Percentiles rank a stretch among this genome's conserved stretches.
These are phyloP conservation scores for Bombus vancouverensis DNA, from an alignment of 1,140 invertebrate genomes.

Conservation along the genomic window DNA sequence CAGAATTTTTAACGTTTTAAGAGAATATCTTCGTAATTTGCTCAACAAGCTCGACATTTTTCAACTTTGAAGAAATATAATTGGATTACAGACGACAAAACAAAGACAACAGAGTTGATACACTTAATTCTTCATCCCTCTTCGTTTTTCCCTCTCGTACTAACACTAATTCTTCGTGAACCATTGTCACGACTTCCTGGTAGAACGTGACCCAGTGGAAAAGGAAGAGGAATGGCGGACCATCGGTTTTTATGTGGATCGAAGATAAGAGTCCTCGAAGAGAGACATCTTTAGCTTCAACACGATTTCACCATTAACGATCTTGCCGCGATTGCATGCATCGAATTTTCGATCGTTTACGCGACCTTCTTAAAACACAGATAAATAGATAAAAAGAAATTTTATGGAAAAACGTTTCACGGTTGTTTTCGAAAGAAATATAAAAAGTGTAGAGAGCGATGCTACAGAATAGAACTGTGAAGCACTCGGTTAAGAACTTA, in stretches of 20 bases:
- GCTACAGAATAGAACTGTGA: not conserved
- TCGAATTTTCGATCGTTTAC: not conserved
- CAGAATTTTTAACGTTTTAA: no score
- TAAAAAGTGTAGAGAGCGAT: not conserved
- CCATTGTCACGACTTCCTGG: not conserved
- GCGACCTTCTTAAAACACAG: not conserved
- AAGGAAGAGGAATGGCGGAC: not conserved
- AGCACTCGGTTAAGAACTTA: not conserved
- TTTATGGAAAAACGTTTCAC: not conserved
- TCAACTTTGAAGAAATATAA: no score
- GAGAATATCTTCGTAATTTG: no score
- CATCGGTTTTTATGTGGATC: not conserved
- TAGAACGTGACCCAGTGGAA: not conserved
- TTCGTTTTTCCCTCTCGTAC: not conserved
- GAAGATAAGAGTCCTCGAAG: constrained; percentile 12
- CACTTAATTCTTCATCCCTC: not conserved
- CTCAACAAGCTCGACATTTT: no score
- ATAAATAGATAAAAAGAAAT: no score
- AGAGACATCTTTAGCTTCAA: constrained; percentile 29
- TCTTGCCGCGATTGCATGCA: constrained; percentile 20
- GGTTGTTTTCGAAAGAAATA: not conserved
- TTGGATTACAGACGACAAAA: no score
- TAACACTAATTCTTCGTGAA: not conserved
- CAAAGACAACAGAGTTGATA: no score
- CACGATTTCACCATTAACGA: constrained; percentile 42